phyloP scores from a whole-genome alignment of 2,797 vertebrate species.

The Dromococcyx pavoninus region DNA sequence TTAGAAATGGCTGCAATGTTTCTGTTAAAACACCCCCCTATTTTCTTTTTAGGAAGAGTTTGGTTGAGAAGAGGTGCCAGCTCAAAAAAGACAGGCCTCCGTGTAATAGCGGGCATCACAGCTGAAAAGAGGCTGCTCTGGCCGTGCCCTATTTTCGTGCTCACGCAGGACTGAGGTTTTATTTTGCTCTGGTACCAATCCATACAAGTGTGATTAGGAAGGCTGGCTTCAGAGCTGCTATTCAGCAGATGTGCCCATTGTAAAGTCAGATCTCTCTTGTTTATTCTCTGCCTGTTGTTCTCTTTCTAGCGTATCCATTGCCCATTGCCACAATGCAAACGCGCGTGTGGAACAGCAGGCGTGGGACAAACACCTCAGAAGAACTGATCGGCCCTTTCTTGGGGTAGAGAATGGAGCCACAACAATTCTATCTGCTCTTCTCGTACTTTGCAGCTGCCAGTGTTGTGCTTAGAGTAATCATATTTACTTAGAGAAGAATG shows the following conservation, averaged over 20 bases:
- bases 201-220: neutral
- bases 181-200: neutral
- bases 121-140: neutral
- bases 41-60: neutral
- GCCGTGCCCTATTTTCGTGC: neutral
- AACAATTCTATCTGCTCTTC: neutral
- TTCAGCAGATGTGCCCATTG: slow-evolving; percentile 25
- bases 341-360: neutral
- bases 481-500: too few relatives aligned
- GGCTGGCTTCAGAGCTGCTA: neutral
- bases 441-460: neutral
- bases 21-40: neutral
- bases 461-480: neutral
- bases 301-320: neutral
- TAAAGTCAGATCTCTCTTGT: neutral
- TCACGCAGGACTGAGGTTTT: neutral
- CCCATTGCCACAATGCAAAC: neutral
- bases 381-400: neutral
- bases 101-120: neutral
- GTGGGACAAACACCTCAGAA: neutral
- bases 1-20: neutral
- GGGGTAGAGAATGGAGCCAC: neutral
- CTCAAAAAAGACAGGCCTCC: neutral
- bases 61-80: neutral
- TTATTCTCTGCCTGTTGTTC: neutral